Evolutionary conservation across 2,113 vertebrate genomes (phyloP).

Genomic region (Petrocephalus zakoni): DNA sequence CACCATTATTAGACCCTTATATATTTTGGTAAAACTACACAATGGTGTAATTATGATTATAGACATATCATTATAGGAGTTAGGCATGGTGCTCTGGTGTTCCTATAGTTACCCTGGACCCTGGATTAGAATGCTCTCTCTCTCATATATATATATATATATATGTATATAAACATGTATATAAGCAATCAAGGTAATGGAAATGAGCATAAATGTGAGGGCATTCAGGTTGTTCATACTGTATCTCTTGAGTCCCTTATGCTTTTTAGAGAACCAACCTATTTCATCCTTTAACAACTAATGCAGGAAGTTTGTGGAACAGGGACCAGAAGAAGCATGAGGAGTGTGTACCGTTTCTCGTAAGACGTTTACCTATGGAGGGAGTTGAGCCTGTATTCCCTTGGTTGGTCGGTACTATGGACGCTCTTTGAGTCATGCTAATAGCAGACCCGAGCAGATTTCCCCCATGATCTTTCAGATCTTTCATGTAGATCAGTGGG

Average conservation of each 20-base stretch:
- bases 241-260: neutral
- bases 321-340: neutral
- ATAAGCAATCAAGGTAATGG: neutral
- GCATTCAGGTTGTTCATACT: neutral
- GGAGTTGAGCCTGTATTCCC: slow-evolving; percentile 13
- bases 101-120: neutral
- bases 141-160: too few relatives aligned
- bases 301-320: neutral
- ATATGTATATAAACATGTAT: too few relatives aligned
- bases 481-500: slow-evolving; percentile 47
- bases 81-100: neutral
- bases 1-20: neutral
- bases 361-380: slow-evolving; percentile 2
- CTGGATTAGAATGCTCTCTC: neutral
- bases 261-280: neutral
- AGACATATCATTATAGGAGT: neutral
- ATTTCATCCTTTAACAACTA: neutral
- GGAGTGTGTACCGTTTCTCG: slow-evolving; percentile 20
- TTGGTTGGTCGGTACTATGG: slow-evolving; percentile 30
- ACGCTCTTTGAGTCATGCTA: slow-evolving; percentile 42
- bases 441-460: slow-evolving; percentile 40
- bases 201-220: neutral
- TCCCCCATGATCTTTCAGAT: slow-evolving; percentile 37
- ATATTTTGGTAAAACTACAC: neutral
- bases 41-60: neutral